Conservation (phyloP, 2,888 invertebrate species). For the Heteromyza rotundicornis region DNA sequence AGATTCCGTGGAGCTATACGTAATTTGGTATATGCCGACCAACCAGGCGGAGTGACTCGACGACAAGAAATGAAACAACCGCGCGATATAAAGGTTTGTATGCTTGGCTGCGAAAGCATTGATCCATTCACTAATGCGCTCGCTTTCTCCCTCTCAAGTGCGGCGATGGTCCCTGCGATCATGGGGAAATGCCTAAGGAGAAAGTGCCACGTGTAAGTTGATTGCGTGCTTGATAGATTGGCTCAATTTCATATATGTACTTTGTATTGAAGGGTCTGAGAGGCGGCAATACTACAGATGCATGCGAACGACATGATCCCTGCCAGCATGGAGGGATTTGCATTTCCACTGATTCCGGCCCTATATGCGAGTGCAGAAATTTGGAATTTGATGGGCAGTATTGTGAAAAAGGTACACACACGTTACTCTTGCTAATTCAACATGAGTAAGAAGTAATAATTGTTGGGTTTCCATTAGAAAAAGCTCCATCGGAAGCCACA, state of each 20-base stretch:
- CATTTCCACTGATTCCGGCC: constrained; percentile 93
- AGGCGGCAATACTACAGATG: constrained; percentile 75
- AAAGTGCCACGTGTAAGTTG: constrained; percentile 56
- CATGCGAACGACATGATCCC: constrained; percentile 86
- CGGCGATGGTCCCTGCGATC: constrained; percentile 62
- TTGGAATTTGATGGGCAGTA: constrained; percentile 92
- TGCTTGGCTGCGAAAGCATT: too few species aligned
- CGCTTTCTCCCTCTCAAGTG: constrained; percentile 51
- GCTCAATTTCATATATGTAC: not conserved
- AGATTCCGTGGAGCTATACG: constrained; percentile 88
- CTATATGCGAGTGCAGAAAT: constrained; percentile 92
- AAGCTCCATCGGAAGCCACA: constrained; percentile 91
- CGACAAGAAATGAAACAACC: constrained; percentile 85
- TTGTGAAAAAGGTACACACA: constrained; percentile 85
- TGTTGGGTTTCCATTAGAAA: constrained; percentile 68
- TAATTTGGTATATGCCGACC: constrained; percentile 89
- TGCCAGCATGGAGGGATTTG: constrained; percentile 96
- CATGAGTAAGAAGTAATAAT: too few species aligned
- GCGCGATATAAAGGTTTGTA: constrained; percentile 83
- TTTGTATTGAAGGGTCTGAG: constrained; percentile 44
- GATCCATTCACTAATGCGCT: too few species aligned
- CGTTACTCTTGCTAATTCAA: not conserved
- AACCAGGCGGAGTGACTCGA: constrained; percentile 76
- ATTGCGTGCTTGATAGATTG: too few species aligned
- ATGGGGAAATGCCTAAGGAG: constrained; percentile 59